These are phyloP conservation scores for Prietella phreatophila DNA, from an alignment of 2,113 vertebrate genomes.

Conservation along the genomic window DNA sequence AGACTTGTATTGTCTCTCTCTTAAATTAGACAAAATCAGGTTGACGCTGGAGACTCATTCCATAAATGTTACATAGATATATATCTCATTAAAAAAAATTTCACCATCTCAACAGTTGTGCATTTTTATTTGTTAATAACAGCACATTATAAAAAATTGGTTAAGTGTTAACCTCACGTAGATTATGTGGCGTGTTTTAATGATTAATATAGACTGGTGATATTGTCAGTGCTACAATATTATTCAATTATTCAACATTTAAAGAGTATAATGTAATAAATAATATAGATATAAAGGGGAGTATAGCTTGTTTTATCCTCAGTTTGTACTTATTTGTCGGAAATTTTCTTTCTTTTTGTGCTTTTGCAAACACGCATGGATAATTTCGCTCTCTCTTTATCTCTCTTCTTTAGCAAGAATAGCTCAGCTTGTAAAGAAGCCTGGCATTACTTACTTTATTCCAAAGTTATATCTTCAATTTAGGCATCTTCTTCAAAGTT, in stretches of 20 bases:
- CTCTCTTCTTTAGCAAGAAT: slow-evolving; percentile 54
- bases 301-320: not conserved
- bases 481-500: slow-evolving; percentile 37
- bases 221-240: too few relatives aligned
- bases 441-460: slow-evolving; percentile 8
- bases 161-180: too few relatives aligned
- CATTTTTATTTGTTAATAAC: too few relatives aligned
- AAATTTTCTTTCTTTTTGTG: not conserved
- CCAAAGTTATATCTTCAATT: slow-evolving; percentile 17
- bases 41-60: too few relatives aligned
- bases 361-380: not conserved
- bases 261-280: too few relatives aligned
- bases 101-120: too few relatives aligned
- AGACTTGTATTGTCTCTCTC: not conserved
- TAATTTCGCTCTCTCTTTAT: not conserved
- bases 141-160: too few relatives aligned
- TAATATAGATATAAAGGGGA: not conserved
- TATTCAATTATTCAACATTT: not conserved
- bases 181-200: too few relatives aligned
- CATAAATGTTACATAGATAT: too few relatives aligned
- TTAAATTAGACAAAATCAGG: not conserved
- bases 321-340: not conserved
- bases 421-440: slow-evolving; percentile 32
- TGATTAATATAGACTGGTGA: too few relatives aligned
- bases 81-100: too few relatives aligned